Conservation (phyloP, 2,888 invertebrate species). For the Criorhina ranunculi region DNA sequence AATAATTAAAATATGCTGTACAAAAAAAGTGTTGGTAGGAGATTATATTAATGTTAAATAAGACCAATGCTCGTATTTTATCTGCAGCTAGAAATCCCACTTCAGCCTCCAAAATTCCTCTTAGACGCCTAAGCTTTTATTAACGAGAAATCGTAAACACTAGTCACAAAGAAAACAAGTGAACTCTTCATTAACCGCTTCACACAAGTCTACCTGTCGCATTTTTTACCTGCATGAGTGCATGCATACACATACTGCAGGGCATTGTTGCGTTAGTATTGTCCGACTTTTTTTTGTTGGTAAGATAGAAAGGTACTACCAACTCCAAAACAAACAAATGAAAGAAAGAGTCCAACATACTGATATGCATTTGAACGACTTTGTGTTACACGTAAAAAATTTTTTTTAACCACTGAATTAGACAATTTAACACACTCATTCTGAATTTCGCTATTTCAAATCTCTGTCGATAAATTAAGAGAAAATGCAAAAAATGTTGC, state of each 20-base stretch:
- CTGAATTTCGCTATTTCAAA: slow-evolving; percentile 36
- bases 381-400: slow-evolving; percentile 22
- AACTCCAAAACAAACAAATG: slow-evolving; percentile 25
- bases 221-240: slow-evolving; percentile 35
- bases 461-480: neutral
- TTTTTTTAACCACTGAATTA: slow-evolving; percentile 25
- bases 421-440: slow-evolving; percentile 68
- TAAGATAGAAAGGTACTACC: slow-evolving; percentile 23
- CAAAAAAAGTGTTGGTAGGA: too few relatives aligned
- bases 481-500: neutral
- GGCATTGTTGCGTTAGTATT: slow-evolving; percentile 22
- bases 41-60: too few relatives aligned
- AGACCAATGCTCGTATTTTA: neutral
- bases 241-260: slow-evolving; percentile 6
- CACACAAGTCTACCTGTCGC: slow-evolving; percentile 68
- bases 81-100: neutral
- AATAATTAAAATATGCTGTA: too few relatives aligned
- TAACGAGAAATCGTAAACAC: slow-evolving; percentile 55
- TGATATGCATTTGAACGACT: slow-evolving; percentile 8
- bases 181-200: slow-evolving; percentile 32
- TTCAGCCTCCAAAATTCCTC: slow-evolving; percentile 2
- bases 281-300: slow-evolving; percentile 14
- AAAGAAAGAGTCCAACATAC: slow-evolving; percentile 51
- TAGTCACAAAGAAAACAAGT: slow-evolving; percentile 40
- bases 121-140: neutral